Percentiles rank a stretch among this genome's conserved stretches.
Evolutionary conservation across 2,888 invertebrate species (phyloP).

Genomic region (Microctonus brassicae): DNA sequence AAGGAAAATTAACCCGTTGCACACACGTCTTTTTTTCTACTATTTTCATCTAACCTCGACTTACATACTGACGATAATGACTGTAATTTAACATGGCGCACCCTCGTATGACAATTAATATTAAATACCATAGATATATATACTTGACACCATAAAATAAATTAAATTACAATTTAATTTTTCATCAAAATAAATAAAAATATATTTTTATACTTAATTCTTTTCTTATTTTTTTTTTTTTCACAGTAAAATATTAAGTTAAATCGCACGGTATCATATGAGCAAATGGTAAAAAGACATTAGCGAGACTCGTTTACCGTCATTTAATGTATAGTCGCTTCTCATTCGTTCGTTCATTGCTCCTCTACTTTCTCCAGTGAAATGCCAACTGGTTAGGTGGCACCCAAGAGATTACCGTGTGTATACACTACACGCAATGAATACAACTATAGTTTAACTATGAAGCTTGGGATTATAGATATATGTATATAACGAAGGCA

Average conservation of each 20-base stretch:
- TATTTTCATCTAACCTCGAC: neutral
- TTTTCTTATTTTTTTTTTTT: neutral
- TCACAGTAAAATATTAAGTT: conserved; percentile 14
- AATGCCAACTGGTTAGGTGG: conserved; percentile 63
- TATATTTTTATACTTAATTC: neutral
- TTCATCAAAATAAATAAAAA: neutral
- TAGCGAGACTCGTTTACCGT: conserved; percentile 50
- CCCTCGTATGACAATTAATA: neutral
- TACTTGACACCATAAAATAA: neutral
- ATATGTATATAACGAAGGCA: neutral
- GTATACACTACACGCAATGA: conserved; percentile 5
- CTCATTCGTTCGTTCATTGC: conserved; percentile 14
- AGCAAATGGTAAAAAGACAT: conserved; percentile 12
- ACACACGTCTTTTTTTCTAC: neutral
- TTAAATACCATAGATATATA: neutral
- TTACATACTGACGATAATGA: neutral
- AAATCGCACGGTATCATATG: neutral
- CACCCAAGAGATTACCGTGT: conserved; percentile 55
- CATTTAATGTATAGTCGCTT: conserved; percentile 36
- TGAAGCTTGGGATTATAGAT: conserved; percentile 12
- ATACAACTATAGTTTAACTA: neutral
- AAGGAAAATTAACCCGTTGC: conserved; percentile 9
- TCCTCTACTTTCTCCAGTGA: conserved; percentile 64
- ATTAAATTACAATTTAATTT: neutral
- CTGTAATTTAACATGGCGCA: neutral